Evolutionary conservation across 2,113 vertebrate genomes (phyloP), one percentile per base, ranked within the genome.

Genomic region (Pachycephala philippinensis): DNA sequence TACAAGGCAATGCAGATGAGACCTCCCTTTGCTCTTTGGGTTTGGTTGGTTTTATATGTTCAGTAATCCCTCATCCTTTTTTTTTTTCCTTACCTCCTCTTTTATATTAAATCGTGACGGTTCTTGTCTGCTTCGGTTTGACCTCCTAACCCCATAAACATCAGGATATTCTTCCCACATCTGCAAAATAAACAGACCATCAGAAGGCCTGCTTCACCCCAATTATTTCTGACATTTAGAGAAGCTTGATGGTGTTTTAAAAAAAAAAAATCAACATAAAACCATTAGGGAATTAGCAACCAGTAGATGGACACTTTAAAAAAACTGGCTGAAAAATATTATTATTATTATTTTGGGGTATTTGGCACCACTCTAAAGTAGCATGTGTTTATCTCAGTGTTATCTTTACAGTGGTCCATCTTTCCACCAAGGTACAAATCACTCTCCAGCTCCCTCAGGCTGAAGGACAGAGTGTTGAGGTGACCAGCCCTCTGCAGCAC

Each of bases 161-260:
- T 99, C 99, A 95, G 99, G 99, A 98, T 99, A 99, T 95, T 99
- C 99, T 96, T 99, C 99, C 99, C 99, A 99, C 99, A 99, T 99
- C 99, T 99, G 98, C 78, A 98, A 98, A 97, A 98, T 71, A 98
- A 96, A 98, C 35, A 97, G 87, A 97, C 79, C 80, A 96, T 79
- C 88, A 96, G 95, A 92, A 91, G 95, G 93, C 94, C 97, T 97
- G 96, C 93, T 96, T 97, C 49, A 83, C 52, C 89, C 83, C 61
- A 75, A 61, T 74, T 87, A 77, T 75, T 96, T 92, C 57, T 96
- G 53, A 94, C 68, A 71, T 85, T 94, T 22, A 78, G 56, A 87
- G 56, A 95, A 47, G 66, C 44, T 56, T 69, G 49, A 78, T 86
- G 60, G 50, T 31, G 68, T 56, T 26, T 64, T 4, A 4, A 35